Base-by-base conservation (phyloP, 2,113 vertebrate genomes). In the Accipiter cooperii region DNA sequence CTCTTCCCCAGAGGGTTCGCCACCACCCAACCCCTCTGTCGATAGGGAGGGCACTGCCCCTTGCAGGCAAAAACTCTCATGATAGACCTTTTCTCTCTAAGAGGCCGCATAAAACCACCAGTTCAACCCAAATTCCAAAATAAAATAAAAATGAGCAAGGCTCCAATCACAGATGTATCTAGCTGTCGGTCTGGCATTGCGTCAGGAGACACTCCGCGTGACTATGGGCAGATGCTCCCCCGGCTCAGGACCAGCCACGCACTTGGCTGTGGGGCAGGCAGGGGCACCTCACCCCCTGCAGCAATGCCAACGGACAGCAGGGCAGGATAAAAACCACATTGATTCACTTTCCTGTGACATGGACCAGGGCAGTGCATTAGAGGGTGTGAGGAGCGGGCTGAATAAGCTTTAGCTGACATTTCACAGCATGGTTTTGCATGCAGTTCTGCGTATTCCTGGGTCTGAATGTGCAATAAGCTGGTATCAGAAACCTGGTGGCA, bases 21-120 rank as follows among this genome's bases (percentile, higher is more conserved):
- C 57, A n/a, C 13, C 29, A n/a, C n/a, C 44, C 12, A 36, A 24
- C 6, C 21, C 33, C 36, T 36, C 36, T 13, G 13, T 8, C 9
- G 1, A 11, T 4, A 12, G 20, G n/a, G 49, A 44, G 22, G 44
- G 25, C 5, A 5, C 60, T n/a, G 29, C 22, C 60, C 60, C 5
- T 10, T 60, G 9, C 36, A 17, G 52, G 16, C 42, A 51, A 21
- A 12, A 17, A 7, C 38, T 38, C 42, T 13, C 17, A 8, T 1
- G 2, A 15, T 21, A 33, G 75, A 73, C 6, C 17, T 44, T 14
- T 42, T 36, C 44, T 44, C 54, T 76, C 44, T 44, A 46, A 22
- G 24, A n/a, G 22, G 8, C 42, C 5, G 0, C 12, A 3, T 46
- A 46, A 55, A n/a, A 2, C 28, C 6, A n/a, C 20, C 12, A 4